Evolutionary conservation across 2,113 vertebrate species (phyloP).

Genomic region (Malurus cyaneus): DNA sequence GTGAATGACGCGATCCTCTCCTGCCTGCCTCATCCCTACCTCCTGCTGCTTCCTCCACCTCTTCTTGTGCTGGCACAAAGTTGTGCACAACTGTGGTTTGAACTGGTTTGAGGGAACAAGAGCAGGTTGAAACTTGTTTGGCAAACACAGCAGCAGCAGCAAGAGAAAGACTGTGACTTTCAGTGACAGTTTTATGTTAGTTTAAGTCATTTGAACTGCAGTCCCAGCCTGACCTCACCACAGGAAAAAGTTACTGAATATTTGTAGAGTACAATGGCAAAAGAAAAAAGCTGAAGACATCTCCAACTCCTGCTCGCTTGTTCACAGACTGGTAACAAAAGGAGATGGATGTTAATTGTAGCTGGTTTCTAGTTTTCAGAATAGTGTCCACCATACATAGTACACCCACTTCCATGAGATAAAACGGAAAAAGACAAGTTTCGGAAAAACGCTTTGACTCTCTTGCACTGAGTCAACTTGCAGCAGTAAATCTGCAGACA

Average conservation of each 20-base stretch:
- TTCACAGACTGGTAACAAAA: background rate
- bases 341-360: background rate
- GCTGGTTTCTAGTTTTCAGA: background rate
- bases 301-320: background rate
- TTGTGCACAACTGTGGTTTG: background rate
- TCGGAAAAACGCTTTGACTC: background rate
- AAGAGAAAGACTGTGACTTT: background rate
- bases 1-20: background rate
- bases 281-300: background rate
- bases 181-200: slow-evolving; percentile 26
- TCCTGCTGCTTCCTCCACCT: background rate
- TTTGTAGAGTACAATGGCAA: background rate
- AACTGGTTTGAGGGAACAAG: slow-evolving; percentile 11
- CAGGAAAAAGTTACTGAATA: background rate
- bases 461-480: background rate
- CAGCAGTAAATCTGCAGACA: background rate
- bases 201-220: slow-evolving; percentile 1
- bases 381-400: background rate
- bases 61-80: background rate
- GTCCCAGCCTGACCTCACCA: background rate
- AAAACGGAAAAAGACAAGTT: background rate
- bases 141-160: background rate
- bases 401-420: background rate
- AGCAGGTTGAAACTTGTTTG: slow-evolving; percentile 10
- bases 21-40: background rate